These are phyloP conservation scores for Ryuthela nishihirai DNA, from an alignment of 2,888 invertebrate genomes.

Conservation along the genomic window DNA sequence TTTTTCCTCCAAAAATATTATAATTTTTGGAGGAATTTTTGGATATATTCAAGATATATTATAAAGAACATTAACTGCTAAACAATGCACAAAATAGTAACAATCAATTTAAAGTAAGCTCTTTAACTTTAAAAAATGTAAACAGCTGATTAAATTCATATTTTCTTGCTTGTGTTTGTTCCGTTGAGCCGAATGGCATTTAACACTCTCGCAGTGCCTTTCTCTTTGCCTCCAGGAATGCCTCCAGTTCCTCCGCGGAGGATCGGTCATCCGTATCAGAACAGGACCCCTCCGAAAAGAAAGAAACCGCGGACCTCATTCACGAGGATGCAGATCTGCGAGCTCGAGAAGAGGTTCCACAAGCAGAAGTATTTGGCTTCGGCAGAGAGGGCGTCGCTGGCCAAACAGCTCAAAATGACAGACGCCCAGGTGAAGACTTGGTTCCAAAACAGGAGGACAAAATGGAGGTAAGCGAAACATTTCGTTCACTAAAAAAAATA, in stretches of 20 bases:
- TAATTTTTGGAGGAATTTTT: no score
- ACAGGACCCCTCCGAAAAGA: conserved; percentile 94
- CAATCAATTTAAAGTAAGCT: no score
- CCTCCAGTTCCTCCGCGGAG: conserved; percentile 58
- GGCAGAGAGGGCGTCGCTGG: conserved; percentile 90
- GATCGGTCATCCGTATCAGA: conserved; percentile 98
- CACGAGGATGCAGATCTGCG: conserved; percentile 89
- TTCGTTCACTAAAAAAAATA: no score
- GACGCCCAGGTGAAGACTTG: conserved; percentile 99
- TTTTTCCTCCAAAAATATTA: no score
- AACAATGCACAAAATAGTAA: no score
- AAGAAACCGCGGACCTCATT: conserved; percentile 98
- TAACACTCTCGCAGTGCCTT: conserved; percentile 32
- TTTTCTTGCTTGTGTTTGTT: no score
- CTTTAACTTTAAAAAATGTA: no score
- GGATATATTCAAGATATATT: no score
- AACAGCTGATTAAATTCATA: no score
- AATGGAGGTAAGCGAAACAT: conserved; percentile 84
- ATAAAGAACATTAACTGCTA: no score
- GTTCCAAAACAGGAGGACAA: conserved; percentile 97
- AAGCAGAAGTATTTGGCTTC: conserved; percentile 98
- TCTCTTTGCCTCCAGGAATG: conserved; percentile 36
- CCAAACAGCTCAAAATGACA: conserved; percentile 96
- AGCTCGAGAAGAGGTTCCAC: conserved; percentile 94
- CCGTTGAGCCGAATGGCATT: no score